A percentile compares a stretch with the other conserved stretches of the same genome.
Evolutionary conservation across 2,888 invertebrate species (phyloP).

Genomic region (Theretra japonica): DNA sequence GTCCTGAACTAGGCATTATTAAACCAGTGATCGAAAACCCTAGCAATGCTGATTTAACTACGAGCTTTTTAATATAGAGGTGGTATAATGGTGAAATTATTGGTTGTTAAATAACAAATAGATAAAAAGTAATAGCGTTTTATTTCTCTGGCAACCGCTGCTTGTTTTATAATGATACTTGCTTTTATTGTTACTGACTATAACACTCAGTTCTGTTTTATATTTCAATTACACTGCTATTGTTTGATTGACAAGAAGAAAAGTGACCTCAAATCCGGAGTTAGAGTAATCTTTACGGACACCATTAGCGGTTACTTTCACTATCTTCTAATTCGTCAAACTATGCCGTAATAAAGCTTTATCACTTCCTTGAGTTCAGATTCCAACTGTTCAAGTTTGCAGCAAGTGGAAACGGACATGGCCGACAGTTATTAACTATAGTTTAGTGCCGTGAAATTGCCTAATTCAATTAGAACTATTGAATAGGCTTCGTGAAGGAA

Average conservation of each 20-base stretch:
- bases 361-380: conserved; percentile 19
- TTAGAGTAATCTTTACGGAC: conserved; percentile 59
- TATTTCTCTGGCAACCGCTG: not conserved
- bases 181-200: conserved; percentile 53
- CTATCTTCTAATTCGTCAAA: conserved; percentile 40
- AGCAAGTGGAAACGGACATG: not conserved
- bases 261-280: conserved; percentile 65
- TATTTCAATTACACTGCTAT: conserved; percentile 69
- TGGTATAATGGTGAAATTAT: not conserved
- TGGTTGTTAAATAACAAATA: not conserved
- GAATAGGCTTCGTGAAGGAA: conserved; percentile 58
- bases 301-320: conserved; percentile 70
- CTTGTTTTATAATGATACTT: conserved; percentile 37
- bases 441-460: conserved; percentile 60
- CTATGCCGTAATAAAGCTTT: conserved; percentile 12
- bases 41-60: too few relatives aligned
- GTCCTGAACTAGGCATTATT: too few relatives aligned
- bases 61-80: not conserved
- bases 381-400: not conserved
- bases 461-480: conserved; percentile 74
- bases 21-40: too few relatives aligned
- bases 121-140: not conserved
- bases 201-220: conserved; percentile 52
- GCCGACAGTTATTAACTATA: conserved; percentile 5
- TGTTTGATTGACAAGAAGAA: conserved; percentile 65